These are phyloP conservation scores for Tenthredo livida DNA, from an alignment of 2,888 invertebrate species.

Conservation along the genomic window DNA sequence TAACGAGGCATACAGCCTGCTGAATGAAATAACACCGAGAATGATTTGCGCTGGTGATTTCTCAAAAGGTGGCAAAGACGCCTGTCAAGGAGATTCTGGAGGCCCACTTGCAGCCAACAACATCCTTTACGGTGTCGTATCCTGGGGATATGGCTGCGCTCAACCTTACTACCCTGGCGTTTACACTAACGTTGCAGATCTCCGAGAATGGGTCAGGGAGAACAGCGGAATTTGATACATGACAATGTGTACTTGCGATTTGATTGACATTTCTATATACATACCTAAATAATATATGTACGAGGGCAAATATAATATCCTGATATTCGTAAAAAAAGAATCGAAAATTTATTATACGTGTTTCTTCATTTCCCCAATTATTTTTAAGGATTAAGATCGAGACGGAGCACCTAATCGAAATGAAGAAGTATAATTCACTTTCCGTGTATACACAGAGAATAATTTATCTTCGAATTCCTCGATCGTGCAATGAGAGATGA, in stretches of 20 bases:
- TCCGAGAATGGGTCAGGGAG: slow-evolving; percentile 68
- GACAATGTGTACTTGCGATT: neutral
- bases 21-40: slow-evolving; percentile 61
- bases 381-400: neutral
- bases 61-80: slow-evolving; percentile 63
- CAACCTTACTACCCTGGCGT: slow-evolving; percentile 80
- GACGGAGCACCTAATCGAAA: neutral
- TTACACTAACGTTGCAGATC: slow-evolving; percentile 78
- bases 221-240: neutral
- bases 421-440: neutral
- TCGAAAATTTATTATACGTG: neutral
- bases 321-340: neutral
- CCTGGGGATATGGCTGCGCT: slow-evolving; percentile 80
- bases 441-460: neutral
- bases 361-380: neutral
- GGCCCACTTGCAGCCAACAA: slow-evolving; percentile 80
- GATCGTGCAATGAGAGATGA: neutral
- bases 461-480: neutral
- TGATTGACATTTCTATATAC: neutral
- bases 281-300: neutral
- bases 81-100: slow-evolving; percentile 63
- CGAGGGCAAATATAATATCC: neutral
- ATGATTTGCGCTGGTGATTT: slow-evolving; percentile 72
- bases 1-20: slow-evolving; percentile 9
- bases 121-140: slow-evolving; percentile 79